phyloP scores from a whole-genome alignment of 2,888 invertebrate species.

The Lypha dubia region DNA sequence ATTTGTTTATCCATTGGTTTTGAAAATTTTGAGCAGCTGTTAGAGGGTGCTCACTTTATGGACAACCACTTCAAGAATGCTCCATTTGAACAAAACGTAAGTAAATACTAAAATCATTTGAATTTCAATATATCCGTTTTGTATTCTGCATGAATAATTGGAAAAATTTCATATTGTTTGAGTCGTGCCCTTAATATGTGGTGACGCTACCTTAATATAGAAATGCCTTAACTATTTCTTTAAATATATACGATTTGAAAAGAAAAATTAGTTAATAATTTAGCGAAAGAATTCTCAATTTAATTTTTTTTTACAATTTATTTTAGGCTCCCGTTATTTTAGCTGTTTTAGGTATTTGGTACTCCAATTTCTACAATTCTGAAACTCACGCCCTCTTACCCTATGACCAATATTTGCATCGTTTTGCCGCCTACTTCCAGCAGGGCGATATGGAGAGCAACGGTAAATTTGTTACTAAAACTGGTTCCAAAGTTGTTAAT shows the following conservation, averaged over 20 bases:
- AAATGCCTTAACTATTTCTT: too few relatives aligned
- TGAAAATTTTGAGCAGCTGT: conserved; percentile 95
- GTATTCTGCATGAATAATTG: too few relatives aligned
- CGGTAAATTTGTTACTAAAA: conserved; percentile 95
- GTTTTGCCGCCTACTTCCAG: conserved; percentile 99
- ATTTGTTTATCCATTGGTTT: conserved; percentile 96
- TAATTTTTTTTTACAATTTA: background rate
- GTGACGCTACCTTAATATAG: too few relatives aligned
- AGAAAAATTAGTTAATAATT: too few relatives aligned
- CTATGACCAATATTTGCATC: conserved; percentile 99
- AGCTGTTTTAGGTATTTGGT: conserved; percentile 96
- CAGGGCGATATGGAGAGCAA: conserved; percentile 99
- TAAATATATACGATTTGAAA: too few relatives aligned
- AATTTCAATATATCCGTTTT: background rate
- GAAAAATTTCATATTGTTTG: too few relatives aligned
- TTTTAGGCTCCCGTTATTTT: conserved; percentile 95
- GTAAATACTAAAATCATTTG: conserved; percentile 76
- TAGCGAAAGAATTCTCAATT: too few relatives aligned
- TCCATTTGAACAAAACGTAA: conserved; percentile 95
- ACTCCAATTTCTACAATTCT: conserved; percentile 96
- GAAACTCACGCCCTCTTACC: conserved; percentile 98
- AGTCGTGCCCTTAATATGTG: too few relatives aligned
- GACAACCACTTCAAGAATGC: conserved; percentile 95
- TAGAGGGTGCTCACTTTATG: conserved; percentile 96
- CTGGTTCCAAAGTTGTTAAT: conserved; percentile 84